A percentile compares a stretch with the other conserved stretches of the same genome.
Conservation (phyloP, 1,140 invertebrate species). For the Cotesia typhae region DNA sequence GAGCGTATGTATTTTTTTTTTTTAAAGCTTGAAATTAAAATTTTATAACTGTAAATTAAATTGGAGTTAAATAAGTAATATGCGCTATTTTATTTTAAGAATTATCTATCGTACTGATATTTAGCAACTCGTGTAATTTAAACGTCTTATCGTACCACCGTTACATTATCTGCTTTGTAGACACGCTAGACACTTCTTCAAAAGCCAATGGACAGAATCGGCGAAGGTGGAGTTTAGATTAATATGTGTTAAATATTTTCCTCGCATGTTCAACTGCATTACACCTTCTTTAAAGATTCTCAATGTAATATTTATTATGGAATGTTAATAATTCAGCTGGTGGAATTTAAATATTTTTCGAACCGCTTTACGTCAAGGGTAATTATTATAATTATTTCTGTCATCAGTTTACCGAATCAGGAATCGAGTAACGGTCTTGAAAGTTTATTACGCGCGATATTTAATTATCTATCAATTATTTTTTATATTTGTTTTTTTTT, state of each 20-base stretch:
- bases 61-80: neutral
- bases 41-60: slow-evolving; percentile 9
- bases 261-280: too few species aligned
- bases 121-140: neutral
- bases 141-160: slow-evolving; percentile 10
- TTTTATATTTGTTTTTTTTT: too few species aligned
- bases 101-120: neutral
- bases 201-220: neutral
- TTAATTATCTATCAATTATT: too few species aligned
- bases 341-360: too few species aligned
- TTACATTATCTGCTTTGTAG: slow-evolving; percentile 1
- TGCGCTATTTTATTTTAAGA: neutral
- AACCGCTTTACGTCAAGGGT: too few species aligned
- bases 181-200: neutral
- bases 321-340: too few species aligned
- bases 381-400: too few species aligned
- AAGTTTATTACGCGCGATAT: too few species aligned
- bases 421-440: too few species aligned
- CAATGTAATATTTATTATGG: too few species aligned
- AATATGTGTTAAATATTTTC: neutral
- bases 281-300: too few species aligned
- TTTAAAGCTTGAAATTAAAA: neutral
- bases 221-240: neutral
- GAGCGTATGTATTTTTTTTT: neutral
- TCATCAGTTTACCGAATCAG: too few species aligned